Evolutionary conservation across 1,140 invertebrate species (phyloP).

Genomic region (Oscheius sp.): DNA sequence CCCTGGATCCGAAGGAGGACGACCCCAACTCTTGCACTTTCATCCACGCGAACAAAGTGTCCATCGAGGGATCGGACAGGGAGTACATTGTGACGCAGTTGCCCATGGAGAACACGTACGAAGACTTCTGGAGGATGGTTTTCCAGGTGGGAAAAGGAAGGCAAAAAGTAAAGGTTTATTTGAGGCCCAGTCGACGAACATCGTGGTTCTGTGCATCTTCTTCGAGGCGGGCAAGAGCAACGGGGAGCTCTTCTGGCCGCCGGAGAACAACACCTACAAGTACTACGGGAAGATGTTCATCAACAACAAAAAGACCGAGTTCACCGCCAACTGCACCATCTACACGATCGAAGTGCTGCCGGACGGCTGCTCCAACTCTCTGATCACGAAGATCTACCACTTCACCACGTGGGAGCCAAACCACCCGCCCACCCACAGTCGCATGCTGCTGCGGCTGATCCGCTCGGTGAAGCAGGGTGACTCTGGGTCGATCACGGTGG

Average conservation of each 20-base stretch:
- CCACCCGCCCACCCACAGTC: too few species aligned
- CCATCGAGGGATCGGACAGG: too few species aligned
- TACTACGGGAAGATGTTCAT: conserved; percentile 17
- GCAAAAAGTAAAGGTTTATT: neutral
- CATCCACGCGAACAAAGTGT: too few species aligned
- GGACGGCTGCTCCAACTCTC: conserved; percentile 28
- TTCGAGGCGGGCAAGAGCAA: neutral
- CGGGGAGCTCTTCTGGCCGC: neutral
- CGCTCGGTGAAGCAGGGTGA: too few species aligned
- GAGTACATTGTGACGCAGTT: too few species aligned
- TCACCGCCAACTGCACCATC: neutral
- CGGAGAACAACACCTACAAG: neutral
- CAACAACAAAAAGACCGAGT: conserved; percentile 17
- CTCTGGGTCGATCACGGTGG: too few species aligned
- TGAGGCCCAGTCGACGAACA: neutral
- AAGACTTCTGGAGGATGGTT: conserved; percentile 22
- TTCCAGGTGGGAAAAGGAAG: neutral
- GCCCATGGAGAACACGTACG: too few species aligned
- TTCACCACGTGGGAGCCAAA: conserved; percentile 1
- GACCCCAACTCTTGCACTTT: too few species aligned
- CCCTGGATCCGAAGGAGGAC: too few species aligned
- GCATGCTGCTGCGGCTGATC: too few species aligned
- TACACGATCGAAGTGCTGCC: conserved; percentile 9
- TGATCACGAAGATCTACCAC: conserved; percentile 32
- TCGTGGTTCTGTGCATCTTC: neutral